Conservation (phyloP, 2,888 invertebrate species). For the Cinara cedri region DNA sequence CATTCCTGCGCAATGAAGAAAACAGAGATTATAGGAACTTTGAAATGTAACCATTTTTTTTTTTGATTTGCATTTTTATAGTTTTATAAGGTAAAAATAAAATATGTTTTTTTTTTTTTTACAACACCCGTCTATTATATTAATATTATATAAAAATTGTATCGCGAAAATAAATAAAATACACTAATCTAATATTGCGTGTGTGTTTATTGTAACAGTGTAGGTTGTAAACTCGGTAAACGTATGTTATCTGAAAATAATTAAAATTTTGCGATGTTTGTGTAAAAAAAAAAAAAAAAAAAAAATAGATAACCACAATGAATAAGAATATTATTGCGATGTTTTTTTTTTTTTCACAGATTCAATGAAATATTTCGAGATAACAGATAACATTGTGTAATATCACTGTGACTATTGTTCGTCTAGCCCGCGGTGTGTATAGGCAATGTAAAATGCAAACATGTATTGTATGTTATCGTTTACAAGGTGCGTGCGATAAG, state of each 20-base stretch:
- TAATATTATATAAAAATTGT: too few species aligned
- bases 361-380: constrained; percentile 6
- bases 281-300: neutral
- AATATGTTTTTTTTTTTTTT: too few species aligned
- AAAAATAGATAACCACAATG: neutral
- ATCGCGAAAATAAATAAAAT: too few species aligned
- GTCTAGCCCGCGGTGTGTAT: neutral
- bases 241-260: neutral
- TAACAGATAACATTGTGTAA: constrained; percentile 54
- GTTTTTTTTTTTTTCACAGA: constrained; percentile 12
- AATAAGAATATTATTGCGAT: constrained; percentile 12
- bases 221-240: too few species aligned
- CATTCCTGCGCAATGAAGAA: too few species aligned
- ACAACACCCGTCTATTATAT: too few species aligned
- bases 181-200: too few species aligned
- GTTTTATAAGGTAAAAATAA: too few species aligned
- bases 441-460: constrained; percentile 42
- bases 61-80: too few species aligned
- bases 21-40: too few species aligned
- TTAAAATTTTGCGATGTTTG: constrained; percentile 33
- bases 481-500: constrained; percentile 17
- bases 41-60: too few species aligned
- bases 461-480: constrained; percentile 42
- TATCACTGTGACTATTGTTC: constrained; percentile 2
- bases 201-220: too few species aligned